phyloP scores from a whole-genome alignment of 2,797 vertebrate genomes.

The Aulostomus chinensis region DNA sequence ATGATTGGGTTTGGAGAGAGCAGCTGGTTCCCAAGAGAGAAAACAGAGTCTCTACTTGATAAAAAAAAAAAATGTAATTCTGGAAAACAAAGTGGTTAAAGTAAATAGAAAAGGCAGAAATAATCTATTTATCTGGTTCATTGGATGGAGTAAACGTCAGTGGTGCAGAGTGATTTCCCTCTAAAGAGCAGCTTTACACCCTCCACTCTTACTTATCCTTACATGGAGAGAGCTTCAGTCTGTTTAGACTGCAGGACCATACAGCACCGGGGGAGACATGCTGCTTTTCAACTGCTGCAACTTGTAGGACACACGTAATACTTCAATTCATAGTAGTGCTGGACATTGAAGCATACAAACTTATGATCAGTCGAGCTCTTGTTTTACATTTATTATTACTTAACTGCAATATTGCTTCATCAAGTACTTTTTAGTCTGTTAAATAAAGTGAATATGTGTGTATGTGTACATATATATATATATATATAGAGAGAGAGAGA shows the following conservation, averaged over 20 bases:
- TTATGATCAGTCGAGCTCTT: no score
- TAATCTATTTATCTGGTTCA: conserved; percentile 21
- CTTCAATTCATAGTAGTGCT: no score
- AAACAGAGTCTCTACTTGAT: background rate
- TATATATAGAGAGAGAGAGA: no score
- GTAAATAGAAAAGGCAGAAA: conserved; percentile 14
- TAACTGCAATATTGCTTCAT: no score
- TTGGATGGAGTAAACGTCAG: conserved; percentile 15
- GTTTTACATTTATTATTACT: no score
- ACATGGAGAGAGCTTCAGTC: conserved; percentile 54
- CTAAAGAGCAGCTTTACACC: conserved; percentile 8
- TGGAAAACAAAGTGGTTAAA: background rate
- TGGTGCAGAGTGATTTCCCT: conserved; percentile 17
- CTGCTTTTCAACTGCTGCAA: no score
- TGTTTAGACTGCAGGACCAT: conserved; percentile 47
- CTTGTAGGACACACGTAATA: no score
- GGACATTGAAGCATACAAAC: no score
- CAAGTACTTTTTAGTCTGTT: no score
- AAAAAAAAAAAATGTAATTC: background rate
- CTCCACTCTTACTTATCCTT: conserved; percentile 43
- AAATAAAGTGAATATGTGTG: no score
- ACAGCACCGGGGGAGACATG: conserved; percentile 5
- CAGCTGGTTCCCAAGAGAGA: no score
- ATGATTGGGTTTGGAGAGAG: background rate
- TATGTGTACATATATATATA: no score